Evolutionary conservation across 2,888 invertebrate genomes (phyloP).

Genomic region (Diaprepes abbreviatus): DNA sequence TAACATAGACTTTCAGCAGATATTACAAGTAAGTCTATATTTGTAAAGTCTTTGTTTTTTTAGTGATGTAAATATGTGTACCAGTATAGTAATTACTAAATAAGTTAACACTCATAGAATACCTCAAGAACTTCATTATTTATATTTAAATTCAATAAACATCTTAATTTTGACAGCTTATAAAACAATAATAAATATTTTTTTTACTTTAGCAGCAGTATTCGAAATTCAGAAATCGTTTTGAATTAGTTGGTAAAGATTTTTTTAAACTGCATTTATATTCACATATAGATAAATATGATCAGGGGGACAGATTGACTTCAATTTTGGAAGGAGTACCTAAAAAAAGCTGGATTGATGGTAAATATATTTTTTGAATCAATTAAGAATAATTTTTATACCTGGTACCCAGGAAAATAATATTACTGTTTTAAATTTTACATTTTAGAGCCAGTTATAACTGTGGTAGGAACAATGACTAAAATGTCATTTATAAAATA

Average conservation of each 20-base stretch:
- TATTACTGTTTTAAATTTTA: too few relatives aligned
- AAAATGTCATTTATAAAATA: slow-evolving; percentile 74
- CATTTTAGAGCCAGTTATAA: slow-evolving; percentile 70
- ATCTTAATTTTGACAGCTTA: too few relatives aligned
- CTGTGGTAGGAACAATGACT: slow-evolving; percentile 74
- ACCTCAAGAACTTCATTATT: too few relatives aligned
- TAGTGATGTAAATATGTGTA: too few relatives aligned
- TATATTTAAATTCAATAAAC: too few relatives aligned
- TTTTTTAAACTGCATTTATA: slow-evolving; percentile 73
- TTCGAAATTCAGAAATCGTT: slow-evolving; percentile 44
- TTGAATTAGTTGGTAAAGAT: slow-evolving; percentile 71
- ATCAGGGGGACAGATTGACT: slow-evolving; percentile 70
- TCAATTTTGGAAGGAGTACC: slow-evolving; percentile 71
- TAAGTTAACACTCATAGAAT: too few relatives aligned
- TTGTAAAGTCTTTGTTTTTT: too few relatives aligned
- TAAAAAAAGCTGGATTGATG: slow-evolving; percentile 67
- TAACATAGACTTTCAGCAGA: slow-evolving; percentile 68
- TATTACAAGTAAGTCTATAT: slow-evolving; percentile 65
- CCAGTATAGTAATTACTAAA: too few relatives aligned
- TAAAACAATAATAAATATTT: too few relatives aligned
- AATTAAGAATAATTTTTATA: too few relatives aligned
- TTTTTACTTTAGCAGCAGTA: slow-evolving; percentile 50
- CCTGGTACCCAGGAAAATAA: too few relatives aligned
- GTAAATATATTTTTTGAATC: slow-evolving; percentile 57
- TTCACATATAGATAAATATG: slow-evolving; percentile 73